These are phyloP conservation scores for Brachypteracias leptosomus DNA, from an alignment of 2,113 vertebrate species.

Conservation along the genomic window DNA sequence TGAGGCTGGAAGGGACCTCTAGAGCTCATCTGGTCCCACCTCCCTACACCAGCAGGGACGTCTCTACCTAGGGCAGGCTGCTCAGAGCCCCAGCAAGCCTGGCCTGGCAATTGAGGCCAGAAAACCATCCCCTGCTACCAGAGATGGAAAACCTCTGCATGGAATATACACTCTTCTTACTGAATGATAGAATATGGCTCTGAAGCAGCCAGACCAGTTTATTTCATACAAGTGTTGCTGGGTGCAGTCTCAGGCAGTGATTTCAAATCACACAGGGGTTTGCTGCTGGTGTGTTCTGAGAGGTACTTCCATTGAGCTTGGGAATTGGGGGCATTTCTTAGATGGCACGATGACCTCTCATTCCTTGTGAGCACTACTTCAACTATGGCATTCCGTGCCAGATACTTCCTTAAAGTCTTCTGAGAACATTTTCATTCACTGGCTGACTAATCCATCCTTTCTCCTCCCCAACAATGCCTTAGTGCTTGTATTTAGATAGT, in stretches of 20 bases:
- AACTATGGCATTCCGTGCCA: neutral
- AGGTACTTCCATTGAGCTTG: neutral
- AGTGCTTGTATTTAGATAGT: neutral
- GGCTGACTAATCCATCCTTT: neutral
- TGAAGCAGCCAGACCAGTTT: neutral
- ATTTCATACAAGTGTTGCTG: neutral
- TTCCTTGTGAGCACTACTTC: neutral
- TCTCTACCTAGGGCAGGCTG: too few species aligned
- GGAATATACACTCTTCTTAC: neutral
- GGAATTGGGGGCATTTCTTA: neutral
- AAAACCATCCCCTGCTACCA: neutral
- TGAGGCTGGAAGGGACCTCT: too few species aligned
- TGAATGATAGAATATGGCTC: neutral
- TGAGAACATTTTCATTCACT: neutral
- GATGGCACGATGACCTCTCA: accelerated
- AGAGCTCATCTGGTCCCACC: too few species aligned
- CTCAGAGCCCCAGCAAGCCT: neutral
- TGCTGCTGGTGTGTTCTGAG: neutral
- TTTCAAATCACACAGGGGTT: neutral
- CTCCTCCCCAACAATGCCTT: neutral
- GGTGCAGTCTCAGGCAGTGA: neutral
- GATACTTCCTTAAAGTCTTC: neutral
- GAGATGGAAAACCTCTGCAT: accelerated
- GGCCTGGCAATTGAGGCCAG: neutral
- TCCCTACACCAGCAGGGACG: too few species aligned